Conservation (phyloP, 2,113 vertebrate genomes). For the Hippopotamus amphibius region DNA sequence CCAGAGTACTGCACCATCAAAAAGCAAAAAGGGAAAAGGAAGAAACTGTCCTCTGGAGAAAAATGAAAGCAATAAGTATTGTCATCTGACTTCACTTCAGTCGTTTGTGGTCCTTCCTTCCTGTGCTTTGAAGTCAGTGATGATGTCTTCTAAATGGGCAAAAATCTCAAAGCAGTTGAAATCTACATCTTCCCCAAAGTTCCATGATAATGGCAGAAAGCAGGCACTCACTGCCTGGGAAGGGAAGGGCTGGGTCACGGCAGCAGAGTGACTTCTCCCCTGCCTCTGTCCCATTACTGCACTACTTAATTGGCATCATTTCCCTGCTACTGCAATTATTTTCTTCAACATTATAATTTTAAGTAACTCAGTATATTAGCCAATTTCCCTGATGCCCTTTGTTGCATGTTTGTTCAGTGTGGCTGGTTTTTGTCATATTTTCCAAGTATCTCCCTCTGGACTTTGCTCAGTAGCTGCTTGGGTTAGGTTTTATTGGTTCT, state of each 20-base stretch:
- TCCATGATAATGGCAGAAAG: background rate
- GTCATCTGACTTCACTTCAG: conserved; percentile 60
- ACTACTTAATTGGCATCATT: conserved; percentile 62
- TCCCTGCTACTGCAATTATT: conserved; percentile 49
- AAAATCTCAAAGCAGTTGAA: background rate
- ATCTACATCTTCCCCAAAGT: background rate
- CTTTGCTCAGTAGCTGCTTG: background rate
- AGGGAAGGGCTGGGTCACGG: background rate
- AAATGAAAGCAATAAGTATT: background rate
- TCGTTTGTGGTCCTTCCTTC: conserved; percentile 52
- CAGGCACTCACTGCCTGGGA: background rate
- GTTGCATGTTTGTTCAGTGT: background rate
- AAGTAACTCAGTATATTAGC: conserved; percentile 63
- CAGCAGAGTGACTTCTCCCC: conserved; percentile 13
- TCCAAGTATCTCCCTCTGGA: background rate
- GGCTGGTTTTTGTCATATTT: conserved; percentile 53
- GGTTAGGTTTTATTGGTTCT: background rate
- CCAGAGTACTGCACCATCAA: conserved; percentile 39
- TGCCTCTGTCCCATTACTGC: conserved; percentile 19
- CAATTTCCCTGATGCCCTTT: conserved; percentile 58
- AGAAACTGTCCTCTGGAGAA: conserved; percentile 54
- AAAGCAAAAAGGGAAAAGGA: conserved; percentile 23
- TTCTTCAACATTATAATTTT: conserved; percentile 61
- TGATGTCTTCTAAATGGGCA: conserved; percentile 35
- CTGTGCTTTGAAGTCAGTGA: conserved; percentile 60